Evolutionary conservation across 2,888 invertebrate species (phyloP).

Genomic region (Ichneumon xanthorius): DNA sequence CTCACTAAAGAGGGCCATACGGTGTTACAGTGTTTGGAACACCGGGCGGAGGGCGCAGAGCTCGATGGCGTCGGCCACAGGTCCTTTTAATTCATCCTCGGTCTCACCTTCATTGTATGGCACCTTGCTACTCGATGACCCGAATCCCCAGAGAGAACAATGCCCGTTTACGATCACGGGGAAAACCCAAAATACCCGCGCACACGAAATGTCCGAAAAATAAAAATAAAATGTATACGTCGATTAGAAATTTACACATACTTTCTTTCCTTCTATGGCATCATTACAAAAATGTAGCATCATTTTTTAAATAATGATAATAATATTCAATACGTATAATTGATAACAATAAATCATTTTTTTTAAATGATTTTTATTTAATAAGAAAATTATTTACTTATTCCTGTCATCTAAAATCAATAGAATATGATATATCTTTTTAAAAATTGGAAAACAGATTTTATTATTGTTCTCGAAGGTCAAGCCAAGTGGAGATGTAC

Average conservation of each 20-base stretch:
- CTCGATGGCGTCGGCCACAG: slow-evolving; percentile 7
- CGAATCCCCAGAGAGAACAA: neutral
- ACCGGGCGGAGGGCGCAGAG: neutral
- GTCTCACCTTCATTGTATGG: neutral
- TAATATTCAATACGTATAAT: too few relatives aligned
- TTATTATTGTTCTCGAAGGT: neutral
- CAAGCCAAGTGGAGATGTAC: neutral
- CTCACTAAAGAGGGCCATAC: neutral
- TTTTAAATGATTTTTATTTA: too few relatives aligned
- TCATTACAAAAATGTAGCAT: too few relatives aligned
- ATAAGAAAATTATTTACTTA: too few relatives aligned
- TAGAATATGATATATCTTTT: too few relatives aligned
- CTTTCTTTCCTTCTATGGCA: neutral
- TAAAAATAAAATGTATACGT: neutral
- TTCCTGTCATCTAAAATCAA: too few relatives aligned
- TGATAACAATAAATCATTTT: too few relatives aligned
- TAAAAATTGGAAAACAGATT: neutral
- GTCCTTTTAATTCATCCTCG: slow-evolving; percentile 1
- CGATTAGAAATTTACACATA: neutral
- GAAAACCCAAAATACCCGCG: neutral
- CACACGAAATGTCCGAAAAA: neutral
- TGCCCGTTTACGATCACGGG: neutral
- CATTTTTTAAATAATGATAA: too few relatives aligned
- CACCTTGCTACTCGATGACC: neutral
- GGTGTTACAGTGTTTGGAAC: neutral